A percentile compares a stretch with the other conserved stretches of the same genome.
phyloP scores from a whole-genome alignment of 1,140 invertebrate species.

The Harpegnathos saltator region DNA sequence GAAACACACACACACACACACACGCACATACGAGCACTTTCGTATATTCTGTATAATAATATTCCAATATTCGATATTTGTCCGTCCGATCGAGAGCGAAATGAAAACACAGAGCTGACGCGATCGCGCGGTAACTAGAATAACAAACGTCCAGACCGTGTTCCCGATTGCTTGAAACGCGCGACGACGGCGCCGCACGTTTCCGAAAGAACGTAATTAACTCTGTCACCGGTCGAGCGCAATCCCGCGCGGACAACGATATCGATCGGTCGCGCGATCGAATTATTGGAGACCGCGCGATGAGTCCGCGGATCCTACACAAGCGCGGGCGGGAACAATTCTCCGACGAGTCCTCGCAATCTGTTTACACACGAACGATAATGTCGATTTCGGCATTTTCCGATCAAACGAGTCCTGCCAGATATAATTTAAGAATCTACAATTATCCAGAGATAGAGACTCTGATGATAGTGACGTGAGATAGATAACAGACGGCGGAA shows the following conservation, averaged over 20 bases:
- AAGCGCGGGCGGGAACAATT: not conserved
- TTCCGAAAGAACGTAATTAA: conserved; percentile 47
- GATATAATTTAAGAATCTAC: too few relatives aligned
- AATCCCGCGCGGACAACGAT: conserved; percentile 36
- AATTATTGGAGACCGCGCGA: conserved; percentile 41
- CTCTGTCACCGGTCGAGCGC: conserved; percentile 24
- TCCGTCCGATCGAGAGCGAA: too few relatives aligned
- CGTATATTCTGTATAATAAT: too few relatives aligned
- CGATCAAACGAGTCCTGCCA: too few relatives aligned
- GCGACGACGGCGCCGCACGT: not conserved
- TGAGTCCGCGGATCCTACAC: conserved; percentile 8
- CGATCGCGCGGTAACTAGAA: conserved; percentile 10
- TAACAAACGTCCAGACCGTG: conserved; percentile 4
- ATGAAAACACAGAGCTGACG: not conserved
- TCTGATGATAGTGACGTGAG: too few relatives aligned
- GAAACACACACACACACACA: too few relatives aligned
- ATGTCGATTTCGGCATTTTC: too few relatives aligned
- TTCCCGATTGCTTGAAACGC: conserved; percentile 37
- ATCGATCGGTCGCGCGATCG: conserved; percentile 28
- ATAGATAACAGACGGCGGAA: too few relatives aligned
- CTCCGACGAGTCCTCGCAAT: not conserved
- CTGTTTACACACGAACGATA: too few relatives aligned
- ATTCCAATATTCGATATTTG: too few relatives aligned
- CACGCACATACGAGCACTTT: too few relatives aligned
- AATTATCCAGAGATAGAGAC: too few relatives aligned